Percentiles rank a stretch among this genome's conserved stretches.
Conservation (phyloP, 2,797 vertebrate genomes). For the Erpetoichthys calabaricus region DNA sequence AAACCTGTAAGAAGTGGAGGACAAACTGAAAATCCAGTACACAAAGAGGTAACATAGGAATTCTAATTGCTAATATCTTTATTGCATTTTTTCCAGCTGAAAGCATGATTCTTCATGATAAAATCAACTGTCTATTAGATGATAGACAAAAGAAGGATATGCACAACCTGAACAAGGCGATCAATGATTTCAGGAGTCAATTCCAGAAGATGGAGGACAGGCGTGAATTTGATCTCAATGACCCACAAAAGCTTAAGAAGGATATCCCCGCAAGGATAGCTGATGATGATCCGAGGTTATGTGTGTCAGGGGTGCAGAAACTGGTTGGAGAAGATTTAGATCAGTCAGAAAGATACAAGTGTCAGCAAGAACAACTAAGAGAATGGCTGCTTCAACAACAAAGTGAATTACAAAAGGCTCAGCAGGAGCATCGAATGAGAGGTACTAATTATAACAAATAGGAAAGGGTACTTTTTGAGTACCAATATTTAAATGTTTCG, state of each 20-base stretch:
- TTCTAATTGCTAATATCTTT: not conserved
- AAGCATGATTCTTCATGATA: conserved; percentile 20
- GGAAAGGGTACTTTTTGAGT: no score
- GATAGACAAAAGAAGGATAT: conserved; percentile 36
- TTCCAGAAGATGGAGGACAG: conserved; percentile 50
- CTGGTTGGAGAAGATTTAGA: conserved; percentile 69
- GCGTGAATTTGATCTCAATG: conserved; percentile 59
- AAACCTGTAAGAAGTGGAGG: no score
- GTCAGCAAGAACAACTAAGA: conserved; percentile 66
- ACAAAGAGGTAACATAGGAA: not conserved
- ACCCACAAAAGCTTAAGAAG: conserved; percentile 45
- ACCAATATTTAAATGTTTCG: no score
- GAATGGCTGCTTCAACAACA: conserved; percentile 72
- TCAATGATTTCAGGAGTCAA: conserved; percentile 40
- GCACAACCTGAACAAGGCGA: conserved; percentile 33
- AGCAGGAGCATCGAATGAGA: conserved; percentile 35
- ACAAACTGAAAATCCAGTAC: no score
- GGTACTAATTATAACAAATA: conserved; percentile 34
- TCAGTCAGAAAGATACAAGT: conserved; percentile 35
- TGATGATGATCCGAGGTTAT: conserved; percentile 34
- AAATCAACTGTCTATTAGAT: conserved; percentile 37
- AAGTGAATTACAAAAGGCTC: conserved; percentile 34
- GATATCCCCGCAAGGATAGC: conserved; percentile 31
- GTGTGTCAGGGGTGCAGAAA: conserved; percentile 49
- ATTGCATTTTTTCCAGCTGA: conserved; percentile 25